These are phyloP conservation scores for Beaufortia kweichowensis DNA, from an alignment of 2,113 vertebrate species.

Conservation along the genomic window DNA sequence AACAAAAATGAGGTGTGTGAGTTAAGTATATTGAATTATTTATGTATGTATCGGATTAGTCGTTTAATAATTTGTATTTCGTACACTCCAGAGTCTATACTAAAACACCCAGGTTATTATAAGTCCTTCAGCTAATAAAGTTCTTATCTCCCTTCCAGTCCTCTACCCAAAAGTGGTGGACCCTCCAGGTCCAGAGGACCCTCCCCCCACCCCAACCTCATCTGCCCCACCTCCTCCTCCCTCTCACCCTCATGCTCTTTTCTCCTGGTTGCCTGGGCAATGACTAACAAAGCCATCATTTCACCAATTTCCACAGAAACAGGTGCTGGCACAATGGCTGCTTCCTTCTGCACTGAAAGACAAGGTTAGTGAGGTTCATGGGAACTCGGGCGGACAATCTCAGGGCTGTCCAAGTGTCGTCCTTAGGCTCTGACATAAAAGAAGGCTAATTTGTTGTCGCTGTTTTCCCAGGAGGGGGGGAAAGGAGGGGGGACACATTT, in stretches of 20 bases:
- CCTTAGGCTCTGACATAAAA: slow-evolving; percentile 75
- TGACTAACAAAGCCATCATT: slow-evolving; percentile 84
- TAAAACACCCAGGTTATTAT: neutral
- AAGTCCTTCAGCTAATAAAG: neutral
- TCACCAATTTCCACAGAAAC: slow-evolving; percentile 86
- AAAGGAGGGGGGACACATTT: slow-evolving; percentile 58
- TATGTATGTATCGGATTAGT: no score
- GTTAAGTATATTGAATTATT: no score
- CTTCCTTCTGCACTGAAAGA: slow-evolving; percentile 79
- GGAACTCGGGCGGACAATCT: slow-evolving; percentile 81
- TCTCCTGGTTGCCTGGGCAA: slow-evolving; percentile 74
- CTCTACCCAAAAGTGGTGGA: slow-evolving; percentile 30
- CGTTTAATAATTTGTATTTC: no score
- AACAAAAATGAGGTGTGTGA: no score
- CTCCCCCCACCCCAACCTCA: slow-evolving; percentile 48
- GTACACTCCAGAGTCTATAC: no score
- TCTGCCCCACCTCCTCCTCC: slow-evolving; percentile 53
- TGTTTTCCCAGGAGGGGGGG: slow-evolving; percentile 84
- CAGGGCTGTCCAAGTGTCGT: slow-evolving; percentile 82
- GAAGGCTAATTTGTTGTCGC: slow-evolving; percentile 85
- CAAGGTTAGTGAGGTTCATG: slow-evolving; percentile 83
- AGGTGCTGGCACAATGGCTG: slow-evolving; percentile 84
- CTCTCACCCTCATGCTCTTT: slow-evolving; percentile 59
- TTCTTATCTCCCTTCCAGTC: slow-evolving; percentile 1
- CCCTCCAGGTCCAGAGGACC: slow-evolving; percentile 42